Evolutionary conservation across 92 coral and sea anemone genomes (phyloP), one percentile per base, ranked within the genome.

Genomic region (Actinostola sp.): DNA sequence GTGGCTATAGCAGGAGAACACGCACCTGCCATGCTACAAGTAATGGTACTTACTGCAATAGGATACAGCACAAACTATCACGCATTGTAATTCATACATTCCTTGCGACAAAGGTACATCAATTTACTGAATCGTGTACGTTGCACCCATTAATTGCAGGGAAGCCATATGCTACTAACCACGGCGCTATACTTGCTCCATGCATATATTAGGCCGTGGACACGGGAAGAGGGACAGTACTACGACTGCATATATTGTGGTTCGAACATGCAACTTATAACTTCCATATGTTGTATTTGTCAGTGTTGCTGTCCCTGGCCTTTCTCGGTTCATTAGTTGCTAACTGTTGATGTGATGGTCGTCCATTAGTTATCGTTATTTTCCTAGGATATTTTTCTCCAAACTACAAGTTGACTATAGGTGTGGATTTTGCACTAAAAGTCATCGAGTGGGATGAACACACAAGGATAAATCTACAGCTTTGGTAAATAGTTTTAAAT

Each of bases 361-460:
- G 42, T 36, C n/a, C 42, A 4, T 4, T 11, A 4, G 6, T n/a
- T n/a, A n/a, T n/a, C n/a, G n/a, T n/a, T n/a, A n/a, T n/a, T n/a
- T n/a, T n/a, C n/a, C n/a, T n/a, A 93, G 98, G 98, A 28, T 88
- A 77, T 55, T 93, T 90, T 80, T 81, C 90, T 41, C 81, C 91
- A 1, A 78, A 82, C 63, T 93, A 93, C 81, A 87, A 81, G 82
- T 75, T 91, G 27, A 93, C 98, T 12, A 87, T 93, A 45, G 98
- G 98, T 17, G 96, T 91, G 23, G 98, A 93, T 64, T 93, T 93
- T 84, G 96, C 98, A 42, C 77, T 90, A 66, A 93, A 90, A 80
- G 92, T 93, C 15, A 82, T 93, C 27, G 84, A 81, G 71, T 90
- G 93, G 98, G 93, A 93, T 68, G 85, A 79, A 39, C 64, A 57